Conservation (phyloP, 2,113 vertebrate species). For the Calyptommatus sinebrachiatus region DNA sequence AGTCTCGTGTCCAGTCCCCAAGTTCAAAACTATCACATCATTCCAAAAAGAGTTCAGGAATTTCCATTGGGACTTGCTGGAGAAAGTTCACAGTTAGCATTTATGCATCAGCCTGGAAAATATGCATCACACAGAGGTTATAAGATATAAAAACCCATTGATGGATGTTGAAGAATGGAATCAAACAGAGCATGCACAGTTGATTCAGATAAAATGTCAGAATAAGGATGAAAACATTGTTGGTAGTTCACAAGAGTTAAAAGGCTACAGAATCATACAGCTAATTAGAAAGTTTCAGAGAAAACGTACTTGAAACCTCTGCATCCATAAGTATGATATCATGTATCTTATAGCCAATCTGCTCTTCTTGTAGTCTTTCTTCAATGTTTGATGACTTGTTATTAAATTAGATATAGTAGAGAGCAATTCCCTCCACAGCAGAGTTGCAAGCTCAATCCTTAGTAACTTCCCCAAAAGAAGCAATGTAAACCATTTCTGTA, state of each 20-base stretch:
- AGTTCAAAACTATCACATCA: background rate
- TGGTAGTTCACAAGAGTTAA: background rate
- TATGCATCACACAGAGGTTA: background rate
- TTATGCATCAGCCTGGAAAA: background rate
- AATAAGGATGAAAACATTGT: background rate
- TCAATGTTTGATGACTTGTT: no score
- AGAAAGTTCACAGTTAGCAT: background rate
- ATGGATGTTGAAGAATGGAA: background rate
- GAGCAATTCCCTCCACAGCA: no score
- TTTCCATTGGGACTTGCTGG: background rate
- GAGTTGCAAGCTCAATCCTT: no score
- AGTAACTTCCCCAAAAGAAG: no score
- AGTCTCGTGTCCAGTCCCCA: no score
- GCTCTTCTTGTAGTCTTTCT: no score
- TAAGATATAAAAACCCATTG: background rate
- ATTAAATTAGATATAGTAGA: no score
- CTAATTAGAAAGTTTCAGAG: background rate
- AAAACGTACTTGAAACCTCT: background rate
- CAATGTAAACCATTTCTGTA: no score
- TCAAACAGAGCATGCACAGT: background rate
- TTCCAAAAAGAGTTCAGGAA: background rate
- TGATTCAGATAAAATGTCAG: background rate
- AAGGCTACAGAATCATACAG: background rate
- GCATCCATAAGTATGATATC: no score
- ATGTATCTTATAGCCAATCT: no score